Conservation (phyloP, 2,113 vertebrate genomes). For the Aphelocoma coerulescens region DNA sequence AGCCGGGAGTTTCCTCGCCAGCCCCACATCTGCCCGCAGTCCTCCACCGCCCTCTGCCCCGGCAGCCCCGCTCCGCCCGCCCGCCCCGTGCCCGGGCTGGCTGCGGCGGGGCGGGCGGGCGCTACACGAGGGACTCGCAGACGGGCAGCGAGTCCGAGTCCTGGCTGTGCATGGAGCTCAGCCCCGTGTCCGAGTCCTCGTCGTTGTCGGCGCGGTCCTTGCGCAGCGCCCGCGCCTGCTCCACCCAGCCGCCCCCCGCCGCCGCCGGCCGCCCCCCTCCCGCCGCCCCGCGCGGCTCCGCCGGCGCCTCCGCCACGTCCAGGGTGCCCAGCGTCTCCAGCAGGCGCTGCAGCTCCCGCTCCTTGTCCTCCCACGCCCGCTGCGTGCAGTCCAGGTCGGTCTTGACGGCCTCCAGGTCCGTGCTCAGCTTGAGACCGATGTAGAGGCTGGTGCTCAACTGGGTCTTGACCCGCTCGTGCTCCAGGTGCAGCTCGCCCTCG, state of each 20-base stretch:
- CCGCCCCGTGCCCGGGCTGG: not conserved
- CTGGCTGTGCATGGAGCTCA: constrained; percentile 96
- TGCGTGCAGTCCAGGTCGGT: constrained; percentile 81
- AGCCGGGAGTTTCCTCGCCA: not conserved
- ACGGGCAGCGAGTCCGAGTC: constrained; percentile 87
- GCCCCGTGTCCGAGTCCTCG: constrained; percentile 94
- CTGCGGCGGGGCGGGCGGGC: not conserved
- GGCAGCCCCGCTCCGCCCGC: not conserved
- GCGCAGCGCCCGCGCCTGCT: constrained; percentile 77
- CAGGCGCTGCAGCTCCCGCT: constrained; percentile 82
- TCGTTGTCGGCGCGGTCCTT: constrained; percentile 80
- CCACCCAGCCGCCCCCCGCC: constrained; percentile 72
- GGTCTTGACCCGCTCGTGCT: constrained; percentile 84
- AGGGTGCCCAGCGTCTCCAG: constrained; percentile 79
- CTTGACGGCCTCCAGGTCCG: constrained; percentile 85
- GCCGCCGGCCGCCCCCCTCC: not conserved
- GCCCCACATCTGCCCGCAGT: not conserved
- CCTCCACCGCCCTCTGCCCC: not conserved
- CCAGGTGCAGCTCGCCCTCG: constrained; percentile 74
- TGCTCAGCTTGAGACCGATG: constrained; percentile 87
- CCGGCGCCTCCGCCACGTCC: constrained; percentile 59
- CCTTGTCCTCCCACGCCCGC: constrained; percentile 78
- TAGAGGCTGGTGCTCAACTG: constrained; percentile 90
- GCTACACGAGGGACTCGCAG: constrained; percentile 89
- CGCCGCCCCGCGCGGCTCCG: not conserved